phyloP scores from a whole-genome alignment of 2,797 vertebrate genomes.

The Lepus townsendii region DNA sequence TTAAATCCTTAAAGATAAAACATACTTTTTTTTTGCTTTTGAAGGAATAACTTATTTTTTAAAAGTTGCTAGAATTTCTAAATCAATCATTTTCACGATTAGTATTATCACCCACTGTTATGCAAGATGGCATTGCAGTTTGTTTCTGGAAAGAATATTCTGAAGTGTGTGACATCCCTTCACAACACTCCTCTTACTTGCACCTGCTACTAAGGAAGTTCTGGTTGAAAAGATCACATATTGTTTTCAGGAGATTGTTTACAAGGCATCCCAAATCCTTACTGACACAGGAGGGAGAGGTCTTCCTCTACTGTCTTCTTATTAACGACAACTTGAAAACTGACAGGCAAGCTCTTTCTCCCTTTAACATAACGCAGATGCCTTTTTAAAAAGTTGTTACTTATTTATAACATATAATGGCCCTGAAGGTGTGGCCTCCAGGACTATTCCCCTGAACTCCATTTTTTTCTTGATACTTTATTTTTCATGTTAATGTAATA shows the following conservation, averaged over 20 bases:
- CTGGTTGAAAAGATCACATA: not conserved
- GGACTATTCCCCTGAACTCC: not conserved
- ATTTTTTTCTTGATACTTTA: no score
- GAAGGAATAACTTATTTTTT: not conserved
- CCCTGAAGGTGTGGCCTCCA: not conserved
- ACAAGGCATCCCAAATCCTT: not conserved
- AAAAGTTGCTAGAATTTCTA: conserved; percentile 7
- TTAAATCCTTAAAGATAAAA: not conserved
- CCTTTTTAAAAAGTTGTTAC: not conserved
- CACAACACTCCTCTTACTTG: not conserved
- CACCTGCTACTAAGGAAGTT: not conserved
- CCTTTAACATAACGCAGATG: not conserved
- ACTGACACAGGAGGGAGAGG: not conserved
- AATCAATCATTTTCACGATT: conserved; percentile 6
- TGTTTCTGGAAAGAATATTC: conserved; percentile 31
- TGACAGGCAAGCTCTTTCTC: not conserved
- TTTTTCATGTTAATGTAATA: no score
- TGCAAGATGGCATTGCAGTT: conserved; percentile 8
- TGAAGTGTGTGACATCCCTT: not conserved
- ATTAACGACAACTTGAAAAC: not conserved
- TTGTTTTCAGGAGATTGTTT: not conserved
- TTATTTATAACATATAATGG: not conserved
- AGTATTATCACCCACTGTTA: not conserved
- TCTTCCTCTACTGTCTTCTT: not conserved
- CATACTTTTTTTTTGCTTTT: not conserved